phyloP scores from a whole-genome alignment of 2,888 invertebrate species.

The Gonocerus acuteangulatus region DNA sequence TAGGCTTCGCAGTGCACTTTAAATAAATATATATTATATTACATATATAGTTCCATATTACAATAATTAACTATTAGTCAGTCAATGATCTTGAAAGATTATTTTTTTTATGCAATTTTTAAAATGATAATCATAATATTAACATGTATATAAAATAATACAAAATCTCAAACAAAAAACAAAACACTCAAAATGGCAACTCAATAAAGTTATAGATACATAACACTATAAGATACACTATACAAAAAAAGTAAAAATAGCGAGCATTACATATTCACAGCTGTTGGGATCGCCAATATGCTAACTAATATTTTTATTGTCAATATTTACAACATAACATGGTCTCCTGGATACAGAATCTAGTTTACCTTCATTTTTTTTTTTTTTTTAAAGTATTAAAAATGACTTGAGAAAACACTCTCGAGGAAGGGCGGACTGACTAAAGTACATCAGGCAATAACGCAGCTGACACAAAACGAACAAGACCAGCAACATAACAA shows the following conservation, averaged over 20 bases:
- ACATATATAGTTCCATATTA: constrained; percentile 22
- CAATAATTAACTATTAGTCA: constrained; percentile 28
- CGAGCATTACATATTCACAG: constrained; percentile 20
- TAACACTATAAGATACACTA: constrained; percentile 10
- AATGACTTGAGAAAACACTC: too few relatives aligned
- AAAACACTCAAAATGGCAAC: constrained; percentile 25
- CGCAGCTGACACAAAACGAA: too few relatives aligned
- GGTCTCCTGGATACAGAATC: background rate
- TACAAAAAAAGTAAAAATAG: constrained; percentile 19
- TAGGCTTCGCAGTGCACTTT: constrained; percentile 24
- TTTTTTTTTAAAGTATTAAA: background rate
- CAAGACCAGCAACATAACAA: too few relatives aligned
- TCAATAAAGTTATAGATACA: constrained; percentile 22
- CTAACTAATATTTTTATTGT: constrained; percentile 15
- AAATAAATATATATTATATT: constrained; percentile 26
- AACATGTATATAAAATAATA: constrained; percentile 18
- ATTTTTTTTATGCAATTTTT: constrained; percentile 3
- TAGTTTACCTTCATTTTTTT: background rate
- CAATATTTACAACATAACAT: constrained; percentile 18
- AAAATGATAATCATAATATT: constrained; percentile 23
- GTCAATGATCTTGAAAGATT: constrained; percentile 27
- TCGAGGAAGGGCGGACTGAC: too few relatives aligned
- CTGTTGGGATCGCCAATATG: background rate
- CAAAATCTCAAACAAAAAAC: constrained; percentile 22
- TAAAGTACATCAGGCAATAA: too few relatives aligned